These are phyloP conservation scores for Caenorhabditis remanei DNA, from an alignment of 1,140 invertebrate genomes.

Conservation along the genomic window DNA sequence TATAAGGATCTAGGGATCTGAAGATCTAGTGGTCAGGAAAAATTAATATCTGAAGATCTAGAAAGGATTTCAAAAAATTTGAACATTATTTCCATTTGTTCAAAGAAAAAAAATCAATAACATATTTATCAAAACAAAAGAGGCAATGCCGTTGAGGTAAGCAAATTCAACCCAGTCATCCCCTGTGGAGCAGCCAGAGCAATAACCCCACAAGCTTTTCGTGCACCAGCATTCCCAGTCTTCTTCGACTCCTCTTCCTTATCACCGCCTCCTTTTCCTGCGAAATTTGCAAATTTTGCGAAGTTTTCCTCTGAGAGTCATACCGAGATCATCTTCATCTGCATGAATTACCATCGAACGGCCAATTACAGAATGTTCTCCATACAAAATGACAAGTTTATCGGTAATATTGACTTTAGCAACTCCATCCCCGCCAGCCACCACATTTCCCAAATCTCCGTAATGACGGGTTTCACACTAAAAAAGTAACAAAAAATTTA, in stretches of 20 bases:
- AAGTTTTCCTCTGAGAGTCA: not conserved
- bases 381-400: conserved; percentile 82
- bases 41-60: no score
- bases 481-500: conserved; percentile 39
- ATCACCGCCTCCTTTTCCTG: conserved; percentile 88
- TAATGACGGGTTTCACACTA: conserved; percentile 84
- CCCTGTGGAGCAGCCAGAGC: conserved; percentile 78
- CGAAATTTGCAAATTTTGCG: no score
- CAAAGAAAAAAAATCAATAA: no score
- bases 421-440: conserved; percentile 80
- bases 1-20: no score
- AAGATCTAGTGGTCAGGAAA: no score
- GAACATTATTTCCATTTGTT: no score
- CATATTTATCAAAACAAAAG: no score
- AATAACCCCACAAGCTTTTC: conserved; percentile 96
- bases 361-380: conserved; percentile 73
- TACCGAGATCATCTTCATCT: conserved; percentile 90
- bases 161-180: no score
- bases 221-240: conserved; percentile 95
- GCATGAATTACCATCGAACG: conserved; percentile 83
- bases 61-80: no score
- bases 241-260: conserved; percentile 85
- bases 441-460: conserved; percentile 89
- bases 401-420: conserved; percentile 85
- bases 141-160: no score